Evolutionary conservation across 64 coral and sea anemone genomes (phyloP).

Genomic region (Montipora capricornis): DNA sequence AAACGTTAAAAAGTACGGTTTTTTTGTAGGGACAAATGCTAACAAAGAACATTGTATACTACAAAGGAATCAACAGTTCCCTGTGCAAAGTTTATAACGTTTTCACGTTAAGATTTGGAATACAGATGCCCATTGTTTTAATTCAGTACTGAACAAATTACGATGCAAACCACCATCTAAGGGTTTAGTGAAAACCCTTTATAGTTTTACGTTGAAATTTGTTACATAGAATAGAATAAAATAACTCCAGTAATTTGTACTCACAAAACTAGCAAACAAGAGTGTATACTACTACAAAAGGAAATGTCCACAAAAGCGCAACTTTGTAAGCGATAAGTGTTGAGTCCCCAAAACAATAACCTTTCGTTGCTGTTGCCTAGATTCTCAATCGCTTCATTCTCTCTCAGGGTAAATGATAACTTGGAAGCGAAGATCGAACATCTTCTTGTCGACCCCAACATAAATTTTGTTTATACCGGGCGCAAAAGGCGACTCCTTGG

Average conservation of each 20-base stretch:
- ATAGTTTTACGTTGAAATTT: not conserved
- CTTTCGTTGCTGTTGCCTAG: no score
- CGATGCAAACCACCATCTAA: not conserved
- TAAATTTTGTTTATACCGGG: no score
- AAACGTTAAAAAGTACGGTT: conserved; percentile 4
- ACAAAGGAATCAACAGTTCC: not conserved
- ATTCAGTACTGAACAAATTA: not conserved
- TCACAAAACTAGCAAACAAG: conserved; percentile 17
- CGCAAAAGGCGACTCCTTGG: no score
- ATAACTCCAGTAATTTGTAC: conserved; percentile 18
- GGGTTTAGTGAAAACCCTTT: not conserved
- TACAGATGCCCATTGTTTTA: not conserved
- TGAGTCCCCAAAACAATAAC: no score
- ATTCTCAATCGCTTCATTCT: no score
- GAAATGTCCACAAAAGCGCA: no score
- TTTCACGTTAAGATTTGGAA: not conserved
- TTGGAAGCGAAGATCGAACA: no score
- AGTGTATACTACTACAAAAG: conserved; percentile 19
- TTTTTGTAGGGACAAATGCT: conserved; percentile 5
- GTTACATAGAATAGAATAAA: not conserved
- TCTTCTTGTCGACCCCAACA: no score
- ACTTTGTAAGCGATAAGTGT: no score
- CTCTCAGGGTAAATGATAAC: no score
- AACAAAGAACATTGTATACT: conserved; percentile 5
- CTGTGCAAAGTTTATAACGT: not conserved